Evolutionary conservation across 1,140 invertebrate genomes (phyloP).

Genomic region (Hirudo medicinalis): DNA sequence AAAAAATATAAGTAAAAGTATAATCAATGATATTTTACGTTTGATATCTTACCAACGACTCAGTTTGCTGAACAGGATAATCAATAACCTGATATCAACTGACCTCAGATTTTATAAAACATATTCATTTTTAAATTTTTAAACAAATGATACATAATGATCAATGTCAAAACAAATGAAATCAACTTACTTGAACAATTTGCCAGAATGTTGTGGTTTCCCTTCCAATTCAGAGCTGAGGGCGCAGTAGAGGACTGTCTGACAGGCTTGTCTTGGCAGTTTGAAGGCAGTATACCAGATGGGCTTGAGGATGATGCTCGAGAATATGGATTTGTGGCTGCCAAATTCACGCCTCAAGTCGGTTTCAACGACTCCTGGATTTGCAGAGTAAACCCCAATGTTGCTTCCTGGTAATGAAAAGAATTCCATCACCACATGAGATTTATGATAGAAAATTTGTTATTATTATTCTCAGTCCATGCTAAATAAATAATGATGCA

Average conservation of each 20-base stretch:
- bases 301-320: background rate
- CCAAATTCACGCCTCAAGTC: background rate
- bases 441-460: background rate
- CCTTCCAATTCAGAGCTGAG: background rate
- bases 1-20: too few species aligned
- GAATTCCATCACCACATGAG: background rate
- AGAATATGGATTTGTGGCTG: background rate
- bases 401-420: background rate
- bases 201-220: background rate
- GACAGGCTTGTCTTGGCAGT: background rate
- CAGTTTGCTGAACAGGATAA: too few species aligned
- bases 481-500: background rate
- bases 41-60: too few species aligned
- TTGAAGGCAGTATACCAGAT: background rate
- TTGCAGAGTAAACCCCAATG: background rate
- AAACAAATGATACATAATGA: background rate
- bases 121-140: too few species aligned
- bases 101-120: too few species aligned
- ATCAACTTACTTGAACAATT: background rate
- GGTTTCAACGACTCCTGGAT: background rate
- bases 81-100: too few species aligned
- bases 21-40: too few species aligned
- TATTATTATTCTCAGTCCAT: background rate
- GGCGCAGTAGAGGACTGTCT: background rate
- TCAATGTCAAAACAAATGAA: background rate